These are phyloP conservation scores for Bryconaethiops microstoma DNA, from an alignment of 2,797 vertebrate species.

Conservation along the genomic window DNA sequence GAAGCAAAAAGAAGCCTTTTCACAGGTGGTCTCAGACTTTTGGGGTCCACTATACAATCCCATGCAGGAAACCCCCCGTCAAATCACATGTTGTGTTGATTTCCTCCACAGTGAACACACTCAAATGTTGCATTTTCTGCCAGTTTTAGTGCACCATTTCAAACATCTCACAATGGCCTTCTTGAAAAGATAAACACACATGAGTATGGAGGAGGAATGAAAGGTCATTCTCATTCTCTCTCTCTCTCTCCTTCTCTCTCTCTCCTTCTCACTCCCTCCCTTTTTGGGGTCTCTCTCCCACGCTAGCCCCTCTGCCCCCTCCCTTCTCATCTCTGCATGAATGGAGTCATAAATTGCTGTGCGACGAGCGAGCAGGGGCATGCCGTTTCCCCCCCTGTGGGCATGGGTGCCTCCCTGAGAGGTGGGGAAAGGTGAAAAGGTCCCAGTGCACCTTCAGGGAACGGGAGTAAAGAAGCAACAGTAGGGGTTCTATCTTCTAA, in stretches of 20 bases:
- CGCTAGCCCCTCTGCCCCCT: background rate
- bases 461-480: conserved; percentile 9
- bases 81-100: too few species aligned
- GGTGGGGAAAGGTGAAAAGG: conserved; percentile 21
- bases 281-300: conserved; percentile 26
- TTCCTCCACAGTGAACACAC: too few species aligned
- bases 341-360: conserved; percentile 35
- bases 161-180: background rate
- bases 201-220: background rate
- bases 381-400: conserved; percentile 15
- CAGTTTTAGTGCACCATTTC: too few species aligned
- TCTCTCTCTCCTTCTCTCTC: background rate
- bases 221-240: conserved; percentile 21
- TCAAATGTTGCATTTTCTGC: too few species aligned
- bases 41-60: too few species aligned
- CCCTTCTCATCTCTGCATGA: conserved; percentile 4
- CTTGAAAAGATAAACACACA: background rate
- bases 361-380: conserved; percentile 36
- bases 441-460: conserved; percentile 34
- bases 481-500: background rate
- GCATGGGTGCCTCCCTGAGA: background rate
- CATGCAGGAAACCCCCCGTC: too few species aligned
- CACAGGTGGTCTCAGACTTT: too few species aligned
- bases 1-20: too few species aligned
- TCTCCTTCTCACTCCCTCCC: background rate